A percentile compares a stretch with the other conserved stretches of the same genome.
phyloP scores from a whole-genome alignment of 2,888 invertebrate genomes.

The Altica lythri region DNA sequence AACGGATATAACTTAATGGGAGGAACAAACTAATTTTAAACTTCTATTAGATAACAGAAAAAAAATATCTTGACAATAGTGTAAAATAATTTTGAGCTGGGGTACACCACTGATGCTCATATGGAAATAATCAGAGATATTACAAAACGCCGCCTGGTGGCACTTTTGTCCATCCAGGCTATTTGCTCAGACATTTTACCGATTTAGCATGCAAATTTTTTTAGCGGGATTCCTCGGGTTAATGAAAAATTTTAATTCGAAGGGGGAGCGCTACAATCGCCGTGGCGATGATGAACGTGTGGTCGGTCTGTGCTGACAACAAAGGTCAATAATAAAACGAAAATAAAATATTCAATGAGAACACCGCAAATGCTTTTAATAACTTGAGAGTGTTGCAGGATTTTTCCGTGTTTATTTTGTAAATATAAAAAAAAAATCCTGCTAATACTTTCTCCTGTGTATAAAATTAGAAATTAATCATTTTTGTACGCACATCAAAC shows the following conservation, averaged over 20 bases:
- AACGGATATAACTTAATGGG: too few species aligned
- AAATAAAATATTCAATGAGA: conserved; percentile 21
- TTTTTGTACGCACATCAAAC: too few species aligned
- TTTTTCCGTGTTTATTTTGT: neutral
- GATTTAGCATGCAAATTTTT: conserved; percentile 44
- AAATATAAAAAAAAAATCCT: neutral
- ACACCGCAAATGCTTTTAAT: conserved; percentile 20
- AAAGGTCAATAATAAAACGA: conserved; percentile 24
- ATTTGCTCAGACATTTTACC: conserved; percentile 39
- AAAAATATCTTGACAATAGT: too few species aligned
- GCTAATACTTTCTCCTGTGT: too few species aligned
- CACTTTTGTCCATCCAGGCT: conserved; percentile 39
- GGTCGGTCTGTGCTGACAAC: conserved; percentile 18
- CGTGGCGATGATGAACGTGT: conserved; percentile 17
- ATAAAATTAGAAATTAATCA: too few species aligned
- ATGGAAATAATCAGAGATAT: conserved; percentile 56
- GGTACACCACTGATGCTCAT: neutral
- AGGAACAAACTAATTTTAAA: too few species aligned
- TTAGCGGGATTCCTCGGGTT: conserved; percentile 34
- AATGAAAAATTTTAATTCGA: conserved; percentile 42
- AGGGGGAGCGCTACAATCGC: conserved; percentile 16
- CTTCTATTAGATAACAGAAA: too few species aligned
- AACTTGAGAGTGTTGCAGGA: conserved; percentile 6
- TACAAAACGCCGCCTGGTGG: conserved; percentile 47
- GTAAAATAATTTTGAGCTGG: too few species aligned